These are phyloP conservation scores for Odocoileus hemionus DNA, from an alignment of 2,113 vertebrate species.

Conservation along the genomic window DNA sequence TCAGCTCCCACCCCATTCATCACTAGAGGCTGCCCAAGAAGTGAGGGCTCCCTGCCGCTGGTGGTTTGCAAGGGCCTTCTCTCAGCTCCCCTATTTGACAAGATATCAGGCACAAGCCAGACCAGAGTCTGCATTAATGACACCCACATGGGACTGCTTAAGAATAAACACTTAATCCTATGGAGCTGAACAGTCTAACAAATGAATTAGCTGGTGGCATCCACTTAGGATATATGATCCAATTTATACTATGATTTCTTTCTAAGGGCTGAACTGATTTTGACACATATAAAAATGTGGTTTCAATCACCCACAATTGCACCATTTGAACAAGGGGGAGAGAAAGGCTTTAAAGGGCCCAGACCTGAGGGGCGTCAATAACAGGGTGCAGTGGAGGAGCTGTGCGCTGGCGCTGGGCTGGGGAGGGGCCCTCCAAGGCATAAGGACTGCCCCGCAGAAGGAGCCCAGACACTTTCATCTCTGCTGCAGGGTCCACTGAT, in stretches of 20 bases:
- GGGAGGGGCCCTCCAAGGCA: not conserved
- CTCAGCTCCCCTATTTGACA: constrained; percentile 71
- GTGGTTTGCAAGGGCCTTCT: constrained; percentile 60
- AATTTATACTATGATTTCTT: constrained; percentile 81
- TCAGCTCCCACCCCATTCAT: not conserved
- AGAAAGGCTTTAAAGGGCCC: constrained; percentile 65
- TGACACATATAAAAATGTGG: constrained; percentile 84
- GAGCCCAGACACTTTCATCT: constrained; percentile 71
- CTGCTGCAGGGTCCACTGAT: constrained; percentile 61
- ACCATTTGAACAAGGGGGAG: constrained; percentile 58
- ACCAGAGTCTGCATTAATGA: constrained; percentile 77
- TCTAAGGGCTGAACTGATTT: constrained; percentile 80
- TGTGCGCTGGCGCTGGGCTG: not conserved
- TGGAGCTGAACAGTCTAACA: constrained; percentile 78
- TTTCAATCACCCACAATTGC: constrained; percentile 79
- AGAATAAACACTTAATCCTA: constrained; percentile 80
- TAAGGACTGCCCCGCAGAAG: constrained; percentile 42
- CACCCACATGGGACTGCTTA: constrained; percentile 79
- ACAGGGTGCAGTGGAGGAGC: constrained; percentile 61
- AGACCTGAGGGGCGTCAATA: constrained; percentile 69
- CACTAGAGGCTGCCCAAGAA: constrained; percentile 19
- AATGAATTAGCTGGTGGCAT: constrained; percentile 81
- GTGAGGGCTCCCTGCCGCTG: constrained; percentile 48
- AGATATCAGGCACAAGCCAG: constrained; percentile 76
- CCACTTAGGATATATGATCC: constrained; percentile 83